Conservation (phyloP, 2,113 vertebrate species). For the Stomatorhinus ivindoensis region DNA sequence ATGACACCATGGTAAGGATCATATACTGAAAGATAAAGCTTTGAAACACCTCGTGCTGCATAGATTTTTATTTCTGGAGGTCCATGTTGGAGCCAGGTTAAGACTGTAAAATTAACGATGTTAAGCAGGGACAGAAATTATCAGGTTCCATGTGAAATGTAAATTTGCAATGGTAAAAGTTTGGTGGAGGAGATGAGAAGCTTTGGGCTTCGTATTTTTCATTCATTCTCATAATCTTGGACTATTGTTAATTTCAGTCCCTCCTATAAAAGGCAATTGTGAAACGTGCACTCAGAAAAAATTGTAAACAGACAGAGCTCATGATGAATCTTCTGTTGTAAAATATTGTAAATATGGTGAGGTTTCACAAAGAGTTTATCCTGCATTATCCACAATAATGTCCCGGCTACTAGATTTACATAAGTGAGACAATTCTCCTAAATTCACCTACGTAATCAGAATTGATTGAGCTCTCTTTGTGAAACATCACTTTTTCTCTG, state of each 20-base stretch:
- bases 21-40: slow-evolving; percentile 50
- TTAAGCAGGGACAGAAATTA: slow-evolving; percentile 25
- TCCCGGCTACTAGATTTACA: not conserved
- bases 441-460: not conserved
- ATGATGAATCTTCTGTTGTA: not conserved
- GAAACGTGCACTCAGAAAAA: not conserved
- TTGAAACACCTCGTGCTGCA: slow-evolving; percentile 28
- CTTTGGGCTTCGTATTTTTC: not conserved
- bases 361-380: slow-evolving; percentile 82
- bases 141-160: slow-evolving; percentile 7
- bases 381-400: not conserved
- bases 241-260: slow-evolving; percentile 28
- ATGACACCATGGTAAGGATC: slow-evolving; percentile 97
- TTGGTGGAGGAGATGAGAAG: not conserved
- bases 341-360: slow-evolving; percentile 64
- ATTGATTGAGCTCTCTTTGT: slow-evolving; percentile 70
- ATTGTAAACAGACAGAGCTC: not conserved
- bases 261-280: slow-evolving; percentile 12
- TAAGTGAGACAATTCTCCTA: not conserved
- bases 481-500: slow-evolving; percentile 75
- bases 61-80: slow-evolving; percentile 22
- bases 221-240: slow-evolving; percentile 7
- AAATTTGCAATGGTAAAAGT: not conserved
- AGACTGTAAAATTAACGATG: slow-evolving; percentile 14
- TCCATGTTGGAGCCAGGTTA: slow-evolving; percentile 25